phyloP scores from a whole-genome alignment of 2,888 invertebrate genomes.

The Xestia ashworthii region DNA sequence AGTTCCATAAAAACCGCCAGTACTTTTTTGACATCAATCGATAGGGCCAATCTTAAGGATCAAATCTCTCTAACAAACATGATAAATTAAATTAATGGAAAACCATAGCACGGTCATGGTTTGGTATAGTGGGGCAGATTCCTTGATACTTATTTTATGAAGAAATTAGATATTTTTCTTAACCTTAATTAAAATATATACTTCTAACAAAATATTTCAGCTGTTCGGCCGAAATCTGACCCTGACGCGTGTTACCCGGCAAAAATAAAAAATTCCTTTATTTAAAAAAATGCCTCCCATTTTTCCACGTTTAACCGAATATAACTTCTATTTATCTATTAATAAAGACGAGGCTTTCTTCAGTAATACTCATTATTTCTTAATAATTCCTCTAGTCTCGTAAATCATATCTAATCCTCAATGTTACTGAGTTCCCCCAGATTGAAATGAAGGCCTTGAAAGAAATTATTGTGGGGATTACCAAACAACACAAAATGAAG shows the following conservation, averaged over 20 bases:
- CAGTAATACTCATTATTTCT: conserved; percentile 69
- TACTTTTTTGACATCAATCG: too few species aligned
- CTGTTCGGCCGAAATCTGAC: conserved; percentile 10
- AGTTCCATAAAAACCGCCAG: too few species aligned
- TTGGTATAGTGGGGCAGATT: background rate
- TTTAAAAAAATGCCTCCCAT: conserved; percentile 42
- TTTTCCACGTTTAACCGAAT: conserved; percentile 38
- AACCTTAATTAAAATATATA: background rate
- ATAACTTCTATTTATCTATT: conserved; percentile 61
- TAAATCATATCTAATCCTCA: conserved; percentile 74
- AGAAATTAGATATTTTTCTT: background rate
- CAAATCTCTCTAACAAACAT: too few species aligned
- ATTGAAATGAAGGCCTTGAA: conserved; percentile 78
- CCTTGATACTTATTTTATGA: background rate
- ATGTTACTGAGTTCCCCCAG: conserved; percentile 70
- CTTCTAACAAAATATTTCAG: conserved; percentile 18
- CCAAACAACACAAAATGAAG: conserved; percentile 80
- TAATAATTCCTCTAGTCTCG: conserved; percentile 70
- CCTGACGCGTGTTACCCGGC: conserved; percentile 24
- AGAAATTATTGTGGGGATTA: conserved; percentile 80
- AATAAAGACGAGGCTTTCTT: conserved; percentile 60
- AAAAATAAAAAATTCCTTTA: conserved; percentile 12
- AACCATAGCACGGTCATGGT: background rate
- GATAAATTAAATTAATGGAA: too few species aligned
- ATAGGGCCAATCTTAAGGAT: too few species aligned